These are phyloP conservation scores for Rhinoptilus africanus DNA, from an alignment of 2,113 vertebrate genomes.

Conservation along the genomic window DNA sequence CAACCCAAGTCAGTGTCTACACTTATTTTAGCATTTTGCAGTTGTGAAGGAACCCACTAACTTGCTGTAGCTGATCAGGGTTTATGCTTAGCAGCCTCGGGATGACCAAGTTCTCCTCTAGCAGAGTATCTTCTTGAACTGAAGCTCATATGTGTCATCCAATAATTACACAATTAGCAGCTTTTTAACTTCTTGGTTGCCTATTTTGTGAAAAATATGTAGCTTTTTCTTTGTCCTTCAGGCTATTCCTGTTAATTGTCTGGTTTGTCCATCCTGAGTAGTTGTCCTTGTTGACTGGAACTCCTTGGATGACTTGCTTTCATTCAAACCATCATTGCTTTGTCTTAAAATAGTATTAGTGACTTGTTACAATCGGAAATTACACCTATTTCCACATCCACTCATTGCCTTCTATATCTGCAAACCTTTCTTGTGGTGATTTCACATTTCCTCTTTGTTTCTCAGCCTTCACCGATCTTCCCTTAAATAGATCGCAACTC, in stretches of 20 bases:
- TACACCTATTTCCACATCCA: not conserved
- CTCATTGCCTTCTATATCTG: not conserved
- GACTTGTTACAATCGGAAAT: not conserved
- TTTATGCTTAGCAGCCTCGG: not conserved
- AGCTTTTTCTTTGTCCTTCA: not conserved
- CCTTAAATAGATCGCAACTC: not conserved
- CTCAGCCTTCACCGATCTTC: not conserved
- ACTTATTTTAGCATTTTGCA: not conserved
- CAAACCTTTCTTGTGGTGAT: not conserved
- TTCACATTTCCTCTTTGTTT: not conserved
- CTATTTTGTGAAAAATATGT: not conserved
- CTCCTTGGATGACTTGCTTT: not conserved
- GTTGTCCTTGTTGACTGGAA: not conserved
- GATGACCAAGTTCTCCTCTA: not conserved
- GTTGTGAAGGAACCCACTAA: not conserved
- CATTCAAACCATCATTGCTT: not conserved
- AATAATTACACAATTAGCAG: not conserved
- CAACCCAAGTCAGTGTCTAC: not conserved
- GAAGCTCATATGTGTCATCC: not conserved
- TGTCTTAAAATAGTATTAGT: constrained; percentile 5
- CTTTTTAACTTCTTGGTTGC: not conserved
- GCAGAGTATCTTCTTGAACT: not conserved
- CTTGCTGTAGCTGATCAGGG: not conserved
- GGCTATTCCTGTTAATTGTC: not conserved
- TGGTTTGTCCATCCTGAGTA: not conserved